These are phyloP conservation scores for Agrilus planipennis DNA, from an alignment of 1,140 invertebrate genomes.

Conservation along the genomic window DNA sequence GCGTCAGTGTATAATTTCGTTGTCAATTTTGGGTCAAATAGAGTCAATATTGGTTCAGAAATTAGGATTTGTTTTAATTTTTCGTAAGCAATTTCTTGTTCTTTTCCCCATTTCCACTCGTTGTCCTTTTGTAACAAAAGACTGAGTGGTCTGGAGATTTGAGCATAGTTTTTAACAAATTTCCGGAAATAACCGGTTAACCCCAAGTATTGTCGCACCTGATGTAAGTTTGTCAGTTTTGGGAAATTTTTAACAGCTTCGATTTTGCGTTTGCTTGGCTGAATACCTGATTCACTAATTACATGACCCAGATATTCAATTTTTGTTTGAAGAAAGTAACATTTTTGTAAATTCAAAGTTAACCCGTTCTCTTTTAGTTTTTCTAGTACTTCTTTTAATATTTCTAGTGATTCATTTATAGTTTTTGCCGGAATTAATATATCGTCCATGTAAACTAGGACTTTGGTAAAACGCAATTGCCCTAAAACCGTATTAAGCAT, in stretches of 20 bases:
- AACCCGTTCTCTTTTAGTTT: constrained; percentile 6
- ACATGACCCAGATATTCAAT: constrained; percentile 13
- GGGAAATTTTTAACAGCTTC: constrained; percentile 8
- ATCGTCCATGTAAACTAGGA: constrained; percentile 2
- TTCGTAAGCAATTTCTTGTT: not conserved
- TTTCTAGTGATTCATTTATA: not conserved
- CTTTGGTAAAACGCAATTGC: constrained; percentile 1
- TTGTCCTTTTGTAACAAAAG: too few relatives aligned
- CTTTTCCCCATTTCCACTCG: not conserved
- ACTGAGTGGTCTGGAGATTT: constrained; percentile 16
- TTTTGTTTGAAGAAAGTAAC: constrained; percentile 11
- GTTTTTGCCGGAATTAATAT: constrained; percentile 2
- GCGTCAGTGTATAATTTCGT: not conserved
- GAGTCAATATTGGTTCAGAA: not conserved
- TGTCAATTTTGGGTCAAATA: not conserved
- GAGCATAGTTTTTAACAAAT: constrained; percentile 19
- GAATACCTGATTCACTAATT: constrained; percentile 9
- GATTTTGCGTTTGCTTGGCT: constrained; percentile 16
- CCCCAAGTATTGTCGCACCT: constrained; percentile 24
- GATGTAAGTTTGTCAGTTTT: constrained; percentile 14
- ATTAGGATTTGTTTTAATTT: not conserved
- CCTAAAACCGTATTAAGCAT: constrained; percentile 1
- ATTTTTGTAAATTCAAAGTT: constrained; percentile 11
- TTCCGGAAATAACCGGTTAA: constrained; percentile 22
- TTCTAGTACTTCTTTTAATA: not conserved